phyloP scores from a whole-genome alignment of 2,797 vertebrate species.

The Neosalanx taihuensis region DNA sequence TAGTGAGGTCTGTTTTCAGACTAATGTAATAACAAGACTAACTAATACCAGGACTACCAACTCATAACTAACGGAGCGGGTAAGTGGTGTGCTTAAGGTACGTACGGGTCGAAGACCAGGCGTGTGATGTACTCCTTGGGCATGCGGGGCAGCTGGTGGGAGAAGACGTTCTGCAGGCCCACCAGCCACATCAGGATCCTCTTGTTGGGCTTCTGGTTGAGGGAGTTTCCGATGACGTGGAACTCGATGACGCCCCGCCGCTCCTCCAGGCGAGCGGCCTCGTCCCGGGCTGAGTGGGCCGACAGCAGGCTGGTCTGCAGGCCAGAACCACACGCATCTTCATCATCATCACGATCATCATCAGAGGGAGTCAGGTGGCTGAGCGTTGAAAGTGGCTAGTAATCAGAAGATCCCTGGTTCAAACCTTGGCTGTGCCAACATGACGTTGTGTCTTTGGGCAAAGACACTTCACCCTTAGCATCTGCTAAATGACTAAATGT shows the following conservation, averaged over 20 bases:
- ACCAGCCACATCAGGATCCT: conserved; percentile 98
- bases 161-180: conserved; percentile 97
- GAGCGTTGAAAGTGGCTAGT: too few relatives aligned
- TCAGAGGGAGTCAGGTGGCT: too few relatives aligned
- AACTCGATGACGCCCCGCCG: conserved; percentile 95
- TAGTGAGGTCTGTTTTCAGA: not conserved
- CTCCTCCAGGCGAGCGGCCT: conserved; percentile 92
- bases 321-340: not conserved
- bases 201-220: conserved; percentile 96
- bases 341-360: not conserved
- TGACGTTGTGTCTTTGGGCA: too few relatives aligned
- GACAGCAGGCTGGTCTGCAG: conserved; percentile 90
- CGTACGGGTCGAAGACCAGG: conserved; percentile 97
- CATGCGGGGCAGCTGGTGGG: conserved; percentile 96
- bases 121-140: conserved; percentile 98
- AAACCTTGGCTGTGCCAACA: too few relatives aligned
- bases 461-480: too few relatives aligned
- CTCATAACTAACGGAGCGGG: too few relatives aligned
- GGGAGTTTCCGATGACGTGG: conserved; percentile 93
- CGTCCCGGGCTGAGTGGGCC: conserved; percentile 90
- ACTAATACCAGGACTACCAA: too few relatives aligned
- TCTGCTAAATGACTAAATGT: too few relatives aligned
- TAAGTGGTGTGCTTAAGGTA: conserved; percentile 25
- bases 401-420: too few relatives aligned
- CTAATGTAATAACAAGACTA: not conserved